phyloP scores from a whole-genome alignment of 2,797 vertebrate genomes.

The Esox masquinongy region DNA sequence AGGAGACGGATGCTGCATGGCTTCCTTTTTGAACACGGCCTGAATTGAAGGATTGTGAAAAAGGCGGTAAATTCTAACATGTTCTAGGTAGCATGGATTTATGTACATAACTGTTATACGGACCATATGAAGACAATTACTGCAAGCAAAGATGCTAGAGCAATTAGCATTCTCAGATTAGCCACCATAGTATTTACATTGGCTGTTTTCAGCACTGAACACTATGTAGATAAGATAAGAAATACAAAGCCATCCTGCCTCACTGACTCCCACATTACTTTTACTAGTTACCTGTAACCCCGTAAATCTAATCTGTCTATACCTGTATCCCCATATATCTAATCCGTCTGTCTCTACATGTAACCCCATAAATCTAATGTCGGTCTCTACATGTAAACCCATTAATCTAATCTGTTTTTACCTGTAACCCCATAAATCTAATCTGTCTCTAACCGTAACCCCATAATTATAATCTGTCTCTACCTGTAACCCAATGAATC shows the following conservation, averaged over 20 bases:
- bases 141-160: background rate
- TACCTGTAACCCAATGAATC: conserved; percentile 14
- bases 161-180: no score
- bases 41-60: background rate
- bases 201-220: background rate
- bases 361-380: no score
- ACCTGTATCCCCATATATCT: no score
- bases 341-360: no score
- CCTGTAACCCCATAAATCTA: no score
- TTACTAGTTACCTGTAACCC: no score
- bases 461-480: background rate
- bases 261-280: no score
- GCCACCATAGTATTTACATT: background rate
- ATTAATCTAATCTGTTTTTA: no score
- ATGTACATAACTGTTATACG: background rate
- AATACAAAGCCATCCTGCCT: no score
- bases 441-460: background rate
- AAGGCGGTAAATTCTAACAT: background rate
- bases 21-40: background rate
- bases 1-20: background rate
- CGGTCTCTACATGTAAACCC: no score
- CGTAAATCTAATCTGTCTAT: no score
- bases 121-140: background rate
- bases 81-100: background rate
- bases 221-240: conserved; percentile 1